phyloP scores from a whole-genome alignment of 1,140 invertebrate species.

The Lepeophtheirus salmonis region DNA sequence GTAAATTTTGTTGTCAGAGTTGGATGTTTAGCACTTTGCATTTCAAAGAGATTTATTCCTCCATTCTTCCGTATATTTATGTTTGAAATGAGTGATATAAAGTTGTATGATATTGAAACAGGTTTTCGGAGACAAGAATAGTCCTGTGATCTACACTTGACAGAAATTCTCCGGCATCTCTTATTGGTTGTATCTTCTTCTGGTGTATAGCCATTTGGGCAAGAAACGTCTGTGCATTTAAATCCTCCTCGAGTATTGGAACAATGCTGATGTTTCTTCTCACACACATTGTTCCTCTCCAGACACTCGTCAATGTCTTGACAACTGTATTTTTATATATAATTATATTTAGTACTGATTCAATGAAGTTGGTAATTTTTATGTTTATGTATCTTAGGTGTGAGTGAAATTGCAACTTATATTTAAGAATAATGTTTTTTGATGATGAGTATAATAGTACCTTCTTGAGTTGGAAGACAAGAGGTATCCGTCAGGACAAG shows the following conservation, averaged over 20 bases:
- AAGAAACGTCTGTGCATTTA: slow-evolving; percentile 11
- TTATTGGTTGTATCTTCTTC: neutral
- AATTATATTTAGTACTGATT: no score
- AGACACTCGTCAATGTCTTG: slow-evolving; percentile 74
- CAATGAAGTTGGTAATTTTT: no score
- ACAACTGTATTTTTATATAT: no score
- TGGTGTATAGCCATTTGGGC: neutral
- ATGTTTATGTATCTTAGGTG: no score
- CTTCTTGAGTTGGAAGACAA: slow-evolving; percentile 43
- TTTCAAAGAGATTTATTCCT: slow-evolving; percentile 55
- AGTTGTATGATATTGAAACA: slow-evolving; percentile 68
- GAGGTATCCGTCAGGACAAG: slow-evolving; percentile 63
- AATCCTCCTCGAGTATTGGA: slow-evolving; percentile 58
- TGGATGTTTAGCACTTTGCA: slow-evolving; percentile 45
- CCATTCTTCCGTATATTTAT: slow-evolving; percentile 39
- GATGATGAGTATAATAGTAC: no score
- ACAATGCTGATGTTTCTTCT: slow-evolving; percentile 57
- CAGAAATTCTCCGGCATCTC: slow-evolving; percentile 44
- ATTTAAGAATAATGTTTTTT: no score
- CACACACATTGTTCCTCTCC: slow-evolving; percentile 38
- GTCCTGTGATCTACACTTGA: slow-evolving; percentile 46
- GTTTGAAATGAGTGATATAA: slow-evolving; percentile 68
- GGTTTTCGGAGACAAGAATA: slow-evolving; percentile 49
- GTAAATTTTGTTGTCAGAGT: slow-evolving; percentile 49
- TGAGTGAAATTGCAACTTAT: no score